phyloP scores from a whole-genome alignment of 2,797 vertebrate species.

The Calcarius lapponicus region DNA sequence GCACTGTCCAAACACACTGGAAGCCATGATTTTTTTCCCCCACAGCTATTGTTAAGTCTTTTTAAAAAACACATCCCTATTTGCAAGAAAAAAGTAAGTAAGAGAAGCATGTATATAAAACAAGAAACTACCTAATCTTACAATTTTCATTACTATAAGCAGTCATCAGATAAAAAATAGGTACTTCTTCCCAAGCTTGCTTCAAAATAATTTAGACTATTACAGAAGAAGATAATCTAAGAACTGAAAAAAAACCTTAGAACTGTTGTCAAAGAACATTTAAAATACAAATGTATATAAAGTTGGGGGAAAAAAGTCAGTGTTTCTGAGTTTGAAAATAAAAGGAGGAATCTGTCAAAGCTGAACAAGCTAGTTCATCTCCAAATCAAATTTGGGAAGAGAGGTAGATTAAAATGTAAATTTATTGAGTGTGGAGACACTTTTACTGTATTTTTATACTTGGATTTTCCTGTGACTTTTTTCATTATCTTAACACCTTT shows the following conservation, averaged over 20 bases:
- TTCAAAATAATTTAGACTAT: not conserved
- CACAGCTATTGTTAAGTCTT: not conserved
- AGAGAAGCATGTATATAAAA: not conserved
- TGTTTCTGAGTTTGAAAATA: not conserved
- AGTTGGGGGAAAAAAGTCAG: not conserved
- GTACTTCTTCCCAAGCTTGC: not conserved
- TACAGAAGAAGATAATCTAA: not conserved
- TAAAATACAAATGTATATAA: not conserved
- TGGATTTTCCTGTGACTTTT: not conserved
- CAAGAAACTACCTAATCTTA: not conserved
- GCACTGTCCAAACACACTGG: not conserved
- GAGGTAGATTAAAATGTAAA: not conserved
- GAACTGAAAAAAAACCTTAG: not conserved
- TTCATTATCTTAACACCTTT: not conserved
- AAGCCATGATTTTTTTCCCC: not conserved
- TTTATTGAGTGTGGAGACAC: not conserved
- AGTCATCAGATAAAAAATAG: not conserved
- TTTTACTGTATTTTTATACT: not conserved
- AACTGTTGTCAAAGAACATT: accelerated
- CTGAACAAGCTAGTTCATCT: not conserved
- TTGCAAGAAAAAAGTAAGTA: not conserved
- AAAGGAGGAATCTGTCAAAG: not conserved
- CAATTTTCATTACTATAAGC: not conserved
- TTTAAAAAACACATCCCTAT: not conserved
- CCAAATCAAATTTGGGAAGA: not conserved